These are phyloP conservation scores for Podotricha telesiphe DNA, from an alignment of 2,888 invertebrate genomes.

Conservation along the genomic window DNA sequence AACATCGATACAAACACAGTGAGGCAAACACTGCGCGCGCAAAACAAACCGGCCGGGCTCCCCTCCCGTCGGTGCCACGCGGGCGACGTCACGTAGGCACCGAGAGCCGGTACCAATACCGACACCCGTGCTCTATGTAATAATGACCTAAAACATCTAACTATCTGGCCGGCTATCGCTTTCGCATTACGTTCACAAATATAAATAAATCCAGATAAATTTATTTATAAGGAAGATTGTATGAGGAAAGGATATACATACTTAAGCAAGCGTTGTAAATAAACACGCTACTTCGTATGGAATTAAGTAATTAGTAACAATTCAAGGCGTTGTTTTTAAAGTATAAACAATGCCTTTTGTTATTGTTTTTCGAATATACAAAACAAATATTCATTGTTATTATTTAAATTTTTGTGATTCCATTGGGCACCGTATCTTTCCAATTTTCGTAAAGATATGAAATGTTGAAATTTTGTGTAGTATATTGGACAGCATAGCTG, in stretches of 20 bases:
- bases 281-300: neutral
- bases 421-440: neutral
- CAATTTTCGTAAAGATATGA: no score
- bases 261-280: neutral
- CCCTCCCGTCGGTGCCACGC: constrained; percentile 61
- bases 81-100: constrained; percentile 81
- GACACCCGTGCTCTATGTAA: constrained; percentile 28
- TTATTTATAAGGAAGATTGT: neutral
- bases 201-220: neutral
- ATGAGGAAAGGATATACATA: neutral
- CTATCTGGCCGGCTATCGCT: constrained; percentile 2
- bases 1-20: constrained; percentile 13
- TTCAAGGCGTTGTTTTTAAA: no score
- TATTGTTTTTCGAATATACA: neutral
- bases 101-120: constrained; percentile 35
- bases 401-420: neutral
- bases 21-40: constrained; percentile 60
- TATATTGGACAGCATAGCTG: neutral
- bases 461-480: neutral
- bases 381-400: no score
- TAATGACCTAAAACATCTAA: constrained; percentile 38
- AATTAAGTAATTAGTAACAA: neutral
- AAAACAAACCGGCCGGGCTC: constrained; percentile 69
- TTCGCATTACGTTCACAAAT: constrained; percentile 26
- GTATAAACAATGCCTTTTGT: constrained; percentile 6